Evolutionary conservation across 2,888 invertebrate genomes (phyloP).

Genomic region (Ennomos quercinarius): DNA sequence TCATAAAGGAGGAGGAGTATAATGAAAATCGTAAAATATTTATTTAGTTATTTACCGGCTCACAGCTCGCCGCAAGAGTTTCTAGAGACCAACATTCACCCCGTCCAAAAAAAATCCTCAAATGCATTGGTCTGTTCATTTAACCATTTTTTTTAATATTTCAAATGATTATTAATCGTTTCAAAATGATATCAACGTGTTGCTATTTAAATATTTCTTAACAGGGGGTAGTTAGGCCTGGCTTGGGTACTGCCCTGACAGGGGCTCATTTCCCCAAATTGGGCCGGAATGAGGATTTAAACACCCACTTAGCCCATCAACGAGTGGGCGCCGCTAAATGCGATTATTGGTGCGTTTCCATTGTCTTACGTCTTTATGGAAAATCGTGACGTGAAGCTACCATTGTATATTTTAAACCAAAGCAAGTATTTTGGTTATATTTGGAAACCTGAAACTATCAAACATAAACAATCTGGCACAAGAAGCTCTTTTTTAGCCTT

Average conservation of each 20-base stretch:
- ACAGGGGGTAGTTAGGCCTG: conserved; percentile 39
- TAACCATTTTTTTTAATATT: conserved; percentile 11
- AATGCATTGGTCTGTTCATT: no score
- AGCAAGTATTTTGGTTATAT: neutral
- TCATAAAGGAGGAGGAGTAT: no score
- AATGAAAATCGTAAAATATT: no score
- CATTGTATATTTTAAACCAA: neutral
- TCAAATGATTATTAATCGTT: conserved; percentile 1
- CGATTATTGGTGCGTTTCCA: conserved; percentile 60
- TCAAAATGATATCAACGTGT: conserved; percentile 11
- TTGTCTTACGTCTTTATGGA: conserved; percentile 38
- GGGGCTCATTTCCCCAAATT: conserved; percentile 46
- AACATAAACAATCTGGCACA: no score
- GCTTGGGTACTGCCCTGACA: conserved; percentile 22
- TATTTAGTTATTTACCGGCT: no score
- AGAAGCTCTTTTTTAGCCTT: no score
- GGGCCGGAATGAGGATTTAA: conserved; percentile 59
- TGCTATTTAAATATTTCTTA: conserved; percentile 12
- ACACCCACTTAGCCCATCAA: conserved; percentile 63
- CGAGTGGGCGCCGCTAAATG: conserved; percentile 63
- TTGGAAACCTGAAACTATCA: no score
- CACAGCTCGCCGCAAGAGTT: no score
- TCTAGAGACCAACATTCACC: no score
- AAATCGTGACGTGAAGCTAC: neutral
- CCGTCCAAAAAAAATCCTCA: no score